Conservation (phyloP, 2,113 vertebrate genomes). For the Rafetus swinhoei region DNA sequence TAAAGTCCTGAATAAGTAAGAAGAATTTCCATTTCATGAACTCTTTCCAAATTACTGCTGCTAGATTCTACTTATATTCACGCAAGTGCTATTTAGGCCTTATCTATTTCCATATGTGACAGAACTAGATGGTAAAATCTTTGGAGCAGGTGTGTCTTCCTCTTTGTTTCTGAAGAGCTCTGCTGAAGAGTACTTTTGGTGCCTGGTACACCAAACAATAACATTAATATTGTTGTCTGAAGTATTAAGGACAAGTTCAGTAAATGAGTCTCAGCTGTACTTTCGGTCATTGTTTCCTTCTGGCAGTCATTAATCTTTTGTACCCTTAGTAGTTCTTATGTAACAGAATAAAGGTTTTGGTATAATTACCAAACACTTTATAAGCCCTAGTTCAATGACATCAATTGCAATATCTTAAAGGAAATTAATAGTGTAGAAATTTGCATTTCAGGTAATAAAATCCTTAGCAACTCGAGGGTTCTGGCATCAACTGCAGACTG, state of each 20-base stretch:
- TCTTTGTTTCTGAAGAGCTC: background rate
- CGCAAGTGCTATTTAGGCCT: background rate
- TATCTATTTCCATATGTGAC: background rate
- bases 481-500: slow-evolving; percentile 18
- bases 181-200: background rate
- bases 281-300: background rate
- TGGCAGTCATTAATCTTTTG: background rate
- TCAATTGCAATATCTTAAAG: slow-evolving; percentile 26
- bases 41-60: background rate
- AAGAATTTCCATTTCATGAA: background rate
- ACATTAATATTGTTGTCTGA: background rate
- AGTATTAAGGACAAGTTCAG: background rate
- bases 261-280: background rate
- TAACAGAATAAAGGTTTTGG: background rate
- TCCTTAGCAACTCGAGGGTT: slow-evolving; percentile 2
- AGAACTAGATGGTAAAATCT: background rate
- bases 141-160: background rate
- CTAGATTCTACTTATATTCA: background rate
- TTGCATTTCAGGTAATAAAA: slow-evolving; percentile 26
- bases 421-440: background rate
- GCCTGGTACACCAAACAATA: background rate
- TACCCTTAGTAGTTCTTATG: background rate
- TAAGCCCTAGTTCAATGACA: slow-evolving; percentile 15
- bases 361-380: background rate
- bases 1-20: background rate